These are phyloP conservation scores for Delphinapterus leucas DNA, from an alignment of 2,113 vertebrate species.

Conservation along the genomic window DNA sequence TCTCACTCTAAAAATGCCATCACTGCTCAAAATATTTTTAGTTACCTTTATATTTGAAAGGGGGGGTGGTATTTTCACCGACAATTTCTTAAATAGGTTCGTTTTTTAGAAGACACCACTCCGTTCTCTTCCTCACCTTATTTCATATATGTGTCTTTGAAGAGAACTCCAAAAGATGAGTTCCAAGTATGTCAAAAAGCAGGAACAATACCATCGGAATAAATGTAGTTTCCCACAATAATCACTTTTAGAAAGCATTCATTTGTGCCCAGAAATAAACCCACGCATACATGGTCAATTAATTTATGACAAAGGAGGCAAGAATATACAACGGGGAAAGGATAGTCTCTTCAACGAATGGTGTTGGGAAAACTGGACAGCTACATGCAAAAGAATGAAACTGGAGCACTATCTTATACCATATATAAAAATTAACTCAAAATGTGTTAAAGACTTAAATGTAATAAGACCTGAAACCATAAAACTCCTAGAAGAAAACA, in stretches of 20 bases:
- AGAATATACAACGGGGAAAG: too few relatives aligned
- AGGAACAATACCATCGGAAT: neutral
- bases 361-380: too few relatives aligned
- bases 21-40: neutral
- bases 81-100: neutral
- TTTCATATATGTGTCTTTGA: neutral
- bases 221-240: neutral
- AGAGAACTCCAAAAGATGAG: neutral
- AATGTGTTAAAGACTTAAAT: neutral
- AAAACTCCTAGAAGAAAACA: neutral
- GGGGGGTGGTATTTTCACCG: neutral
- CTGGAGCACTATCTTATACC: too few relatives aligned
- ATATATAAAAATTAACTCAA: neutral
- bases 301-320: too few relatives aligned
- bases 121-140: neutral
- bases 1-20: slow-evolving; percentile 21
- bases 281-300: neutral
- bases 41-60: neutral
- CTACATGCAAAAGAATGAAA: too few relatives aligned
- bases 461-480: neutral
- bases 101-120: neutral
- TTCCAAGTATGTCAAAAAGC: neutral
- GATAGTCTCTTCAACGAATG: too few relatives aligned
- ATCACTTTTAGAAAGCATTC: neutral
- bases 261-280: neutral